Percentiles rank a stretch among this genome's conserved stretches.
These are phyloP conservation scores for Xenopus petersii DNA, from an alignment of 2,797 vertebrate genomes.

Conservation along the genomic window DNA sequence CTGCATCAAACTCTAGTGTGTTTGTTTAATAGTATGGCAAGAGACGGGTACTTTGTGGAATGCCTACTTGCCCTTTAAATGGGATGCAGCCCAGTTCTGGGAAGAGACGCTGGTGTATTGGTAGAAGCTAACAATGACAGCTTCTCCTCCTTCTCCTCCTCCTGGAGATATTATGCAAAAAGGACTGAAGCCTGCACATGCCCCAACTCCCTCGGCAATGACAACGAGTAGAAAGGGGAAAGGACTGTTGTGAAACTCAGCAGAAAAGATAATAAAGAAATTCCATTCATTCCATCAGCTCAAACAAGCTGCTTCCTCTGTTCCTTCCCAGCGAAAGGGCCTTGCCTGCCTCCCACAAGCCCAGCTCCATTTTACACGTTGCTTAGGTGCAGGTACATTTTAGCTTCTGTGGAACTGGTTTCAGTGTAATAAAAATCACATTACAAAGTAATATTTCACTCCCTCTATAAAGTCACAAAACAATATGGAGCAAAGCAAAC, in stretches of 20 bases:
- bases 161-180: conserved; percentile 46
- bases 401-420: too few species aligned
- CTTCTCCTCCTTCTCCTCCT: conserved; percentile 12
- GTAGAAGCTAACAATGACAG: conserved; percentile 12
- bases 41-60: not conserved
- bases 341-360: not conserved
- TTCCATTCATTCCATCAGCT: conserved; percentile 39
- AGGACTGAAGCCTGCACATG: conserved; percentile 34
- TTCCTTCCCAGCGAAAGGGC: not conserved
- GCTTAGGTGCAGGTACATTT: too few species aligned
- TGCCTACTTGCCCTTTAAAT: not conserved
- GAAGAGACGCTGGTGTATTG: conserved; percentile 16
- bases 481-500: too few species aligned
- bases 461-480: too few species aligned
- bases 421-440: too few species aligned
- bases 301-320: conserved; percentile 27
- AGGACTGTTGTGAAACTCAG: conserved; percentile 27
- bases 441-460: too few species aligned
- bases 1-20: too few species aligned
- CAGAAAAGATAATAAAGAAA: conserved; percentile 44
- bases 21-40: too few species aligned
- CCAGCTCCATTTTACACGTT: too few species aligned
- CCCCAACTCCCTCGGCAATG: conserved; percentile 25
- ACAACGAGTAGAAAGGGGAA: not conserved
- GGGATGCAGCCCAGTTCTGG: not conserved